Percentiles rank a stretch among this genome's conserved stretches.
Evolutionary conservation across 2,888 invertebrate genomes (phyloP).

Genomic region (Nemurella pictetii): DNA sequence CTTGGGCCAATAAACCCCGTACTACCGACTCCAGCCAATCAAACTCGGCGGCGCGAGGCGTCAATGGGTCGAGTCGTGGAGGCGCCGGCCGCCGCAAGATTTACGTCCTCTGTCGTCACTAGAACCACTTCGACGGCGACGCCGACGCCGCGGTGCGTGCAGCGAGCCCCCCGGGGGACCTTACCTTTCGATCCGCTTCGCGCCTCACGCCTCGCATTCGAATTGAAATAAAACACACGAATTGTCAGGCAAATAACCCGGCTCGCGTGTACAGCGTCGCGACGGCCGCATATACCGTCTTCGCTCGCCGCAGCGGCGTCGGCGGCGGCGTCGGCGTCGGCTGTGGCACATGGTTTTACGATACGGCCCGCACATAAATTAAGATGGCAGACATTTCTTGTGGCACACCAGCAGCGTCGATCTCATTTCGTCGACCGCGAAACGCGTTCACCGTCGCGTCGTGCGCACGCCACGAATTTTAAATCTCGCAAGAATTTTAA

Average conservation of each 20-base stretch:
- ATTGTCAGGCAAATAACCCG: not conserved
- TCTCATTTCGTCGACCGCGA: not conserved
- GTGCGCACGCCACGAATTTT: not conserved
- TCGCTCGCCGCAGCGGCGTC: not conserved
- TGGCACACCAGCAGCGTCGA: not conserved
- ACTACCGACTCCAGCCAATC: not conserved
- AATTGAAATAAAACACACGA: not conserved
- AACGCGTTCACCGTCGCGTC: not conserved
- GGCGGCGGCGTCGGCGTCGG: not conserved
- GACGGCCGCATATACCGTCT: not conserved
- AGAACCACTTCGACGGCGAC: not conserved
- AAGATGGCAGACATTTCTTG: not conserved
- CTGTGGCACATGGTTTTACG: not conserved
- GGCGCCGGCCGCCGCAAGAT: not conserved
- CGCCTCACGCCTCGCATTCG: not conserved
- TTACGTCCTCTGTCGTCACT: not conserved
- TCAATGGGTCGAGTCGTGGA: not conserved
- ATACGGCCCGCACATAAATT: not conserved
- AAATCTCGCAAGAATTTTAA: conserved; percentile 10
- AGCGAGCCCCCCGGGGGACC: not conserved
- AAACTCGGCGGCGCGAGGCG: not conserved
- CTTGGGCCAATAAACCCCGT: not conserved
- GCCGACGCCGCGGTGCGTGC: not conserved
- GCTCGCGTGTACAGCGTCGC: not conserved
- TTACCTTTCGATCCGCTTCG: not conserved